Evolutionary conservation across 2,888 invertebrate species (phyloP), one percentile per base, ranked within the genome.

Genomic region (Venustoraphidia nigricollis): DNA sequence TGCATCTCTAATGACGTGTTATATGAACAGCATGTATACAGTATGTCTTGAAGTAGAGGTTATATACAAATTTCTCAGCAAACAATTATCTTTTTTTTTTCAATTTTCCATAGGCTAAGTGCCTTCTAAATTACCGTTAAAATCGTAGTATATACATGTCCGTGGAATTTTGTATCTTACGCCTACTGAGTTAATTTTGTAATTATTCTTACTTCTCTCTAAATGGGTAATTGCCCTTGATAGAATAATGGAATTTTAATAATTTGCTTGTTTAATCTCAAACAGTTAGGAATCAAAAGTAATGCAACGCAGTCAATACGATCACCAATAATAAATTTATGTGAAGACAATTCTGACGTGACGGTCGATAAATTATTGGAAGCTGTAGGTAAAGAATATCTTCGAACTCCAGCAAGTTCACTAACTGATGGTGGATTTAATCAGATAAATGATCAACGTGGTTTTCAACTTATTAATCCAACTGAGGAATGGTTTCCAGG

Each of bases 401-500:
- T 93, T 51, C 76, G 86, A 45, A 88, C 87, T 0, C 72, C 76
- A 14, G 78, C 84, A 0, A 65, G 80, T 35, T 72, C 72, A 27
- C 59, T 85, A 10, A 73, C 74, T 51, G 88, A 89, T 61, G 84
- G 83, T 27, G 88, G 86, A 1, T 73, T 77, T 57, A 72, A 75
- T 49, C 73, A 77, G 55, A 79, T 84, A 54, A 76, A 79, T 60
- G 73, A 80, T 59, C 89, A 90, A 64, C 76, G 82, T 56, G 91
- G 91, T 43, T 91, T 90, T 65, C 87, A 90, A 61, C 76, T 81
- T 62, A 71, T 92, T 45, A 89, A 90, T 67, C 91, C 92, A 2
- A 85, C 84, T 1, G 84, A 92, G 56, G 79, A 83, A 54, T 89
- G 88, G 86, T 92, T 89, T 64, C 87, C 88, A 63, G 89, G 84